Conservation (phyloP, 2,888 invertebrate species). For the Tetropium fuscum region DNA sequence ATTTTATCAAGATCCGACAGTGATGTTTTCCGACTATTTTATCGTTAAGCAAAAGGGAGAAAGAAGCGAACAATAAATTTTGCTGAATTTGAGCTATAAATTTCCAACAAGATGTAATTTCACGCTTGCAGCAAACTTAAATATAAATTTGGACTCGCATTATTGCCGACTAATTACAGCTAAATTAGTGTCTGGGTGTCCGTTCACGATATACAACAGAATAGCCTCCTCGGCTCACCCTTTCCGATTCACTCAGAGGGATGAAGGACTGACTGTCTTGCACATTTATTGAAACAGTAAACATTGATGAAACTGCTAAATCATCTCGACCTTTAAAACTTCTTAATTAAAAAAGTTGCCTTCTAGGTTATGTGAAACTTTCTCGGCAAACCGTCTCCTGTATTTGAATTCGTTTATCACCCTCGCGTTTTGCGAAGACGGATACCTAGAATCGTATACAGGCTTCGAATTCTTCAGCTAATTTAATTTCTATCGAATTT, state of each 20-base stretch:
- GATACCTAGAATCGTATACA: conserved; percentile 28
- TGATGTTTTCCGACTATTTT: conserved; percentile 17
- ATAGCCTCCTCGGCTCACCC: neutral
- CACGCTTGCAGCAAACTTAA: conserved; percentile 27
- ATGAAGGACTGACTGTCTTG: neutral
- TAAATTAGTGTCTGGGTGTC: conserved; percentile 50
- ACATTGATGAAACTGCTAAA: too few species aligned
- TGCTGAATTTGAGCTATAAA: conserved; percentile 23
- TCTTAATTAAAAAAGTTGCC: too few species aligned
- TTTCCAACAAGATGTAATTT: conserved; percentile 29
- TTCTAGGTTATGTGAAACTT: too few species aligned
- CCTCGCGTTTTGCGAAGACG: neutral
- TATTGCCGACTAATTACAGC: conserved; percentile 53
- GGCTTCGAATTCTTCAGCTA: conserved; percentile 34
- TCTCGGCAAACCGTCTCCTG: too few species aligned
- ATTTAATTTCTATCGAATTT: conserved; percentile 39
- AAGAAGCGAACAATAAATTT: conserved; percentile 28
- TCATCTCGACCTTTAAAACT: too few species aligned
- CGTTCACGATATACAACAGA: neutral
- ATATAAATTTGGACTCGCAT: conserved; percentile 52
- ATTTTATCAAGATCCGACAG: conserved; percentile 20
- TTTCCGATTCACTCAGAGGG: neutral
- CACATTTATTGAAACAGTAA: too few species aligned
- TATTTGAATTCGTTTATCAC: too few species aligned
- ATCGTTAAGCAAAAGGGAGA: conserved; percentile 14